Evolutionary conservation across 2,797 vertebrate genomes (phyloP).

Genomic region (Parotocinclus haroldoi): DNA sequence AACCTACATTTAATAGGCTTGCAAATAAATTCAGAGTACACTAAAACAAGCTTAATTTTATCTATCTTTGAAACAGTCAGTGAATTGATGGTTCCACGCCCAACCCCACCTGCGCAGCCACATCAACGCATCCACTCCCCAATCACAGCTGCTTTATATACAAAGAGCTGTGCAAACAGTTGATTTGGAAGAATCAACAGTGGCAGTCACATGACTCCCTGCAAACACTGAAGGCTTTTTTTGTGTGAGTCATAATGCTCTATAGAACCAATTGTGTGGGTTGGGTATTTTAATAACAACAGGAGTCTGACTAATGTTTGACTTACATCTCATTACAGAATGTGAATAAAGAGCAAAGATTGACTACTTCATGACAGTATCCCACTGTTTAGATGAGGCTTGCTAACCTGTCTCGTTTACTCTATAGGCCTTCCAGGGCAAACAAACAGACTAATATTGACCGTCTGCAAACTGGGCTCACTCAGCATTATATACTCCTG

Average conservation of each 20-base stretch:
- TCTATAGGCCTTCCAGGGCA: constrained; percentile 67
- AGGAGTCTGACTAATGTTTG: constrained; percentile 61
- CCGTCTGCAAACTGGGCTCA: constrained; percentile 61
- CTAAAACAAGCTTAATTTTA: constrained; percentile 52
- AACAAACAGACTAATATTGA: constrained; percentile 72
- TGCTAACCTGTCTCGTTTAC: constrained; percentile 62
- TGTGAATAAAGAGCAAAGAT: constrained; percentile 61
- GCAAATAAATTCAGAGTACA: constrained; percentile 42
- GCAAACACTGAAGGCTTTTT: constrained; percentile 47
- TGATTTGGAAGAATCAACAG: constrained; percentile 45
- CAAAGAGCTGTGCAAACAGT: constrained; percentile 49
- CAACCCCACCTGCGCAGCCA: constrained; percentile 45
- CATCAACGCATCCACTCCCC: constrained; percentile 53
- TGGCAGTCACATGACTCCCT: constrained; percentile 40
- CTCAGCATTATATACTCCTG: constrained; percentile 44
- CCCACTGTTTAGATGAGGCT: constrained; percentile 70
- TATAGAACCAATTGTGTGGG: constrained; percentile 52
- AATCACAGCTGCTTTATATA: constrained; percentile 54
- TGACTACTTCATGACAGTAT: constrained; percentile 62
- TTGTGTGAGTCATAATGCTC: constrained; percentile 51
- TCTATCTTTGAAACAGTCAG: constrained; percentile 34
- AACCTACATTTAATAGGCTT: constrained; percentile 46
- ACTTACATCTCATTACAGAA: constrained; percentile 60
- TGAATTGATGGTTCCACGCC: constrained; percentile 42
- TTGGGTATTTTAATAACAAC: constrained; percentile 58